Base-by-base conservation (phyloP, 2,797 vertebrate species). In the Coilia nasus region DNA sequence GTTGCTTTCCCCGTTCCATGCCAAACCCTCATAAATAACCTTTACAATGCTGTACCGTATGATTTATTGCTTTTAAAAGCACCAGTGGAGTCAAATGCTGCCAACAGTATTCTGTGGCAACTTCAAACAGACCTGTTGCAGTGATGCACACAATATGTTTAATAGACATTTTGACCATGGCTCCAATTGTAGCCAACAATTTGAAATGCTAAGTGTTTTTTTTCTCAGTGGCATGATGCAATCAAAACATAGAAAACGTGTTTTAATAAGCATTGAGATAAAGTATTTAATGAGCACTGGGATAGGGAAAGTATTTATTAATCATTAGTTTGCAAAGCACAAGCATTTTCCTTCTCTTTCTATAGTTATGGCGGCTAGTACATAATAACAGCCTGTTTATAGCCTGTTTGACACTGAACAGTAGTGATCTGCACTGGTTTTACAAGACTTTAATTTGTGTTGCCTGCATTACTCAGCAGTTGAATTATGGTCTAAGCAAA, bases 71-170 rank as follows among this genome's bases (percentile, higher is more conserved):
- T 35, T 15, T 75, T 75, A 17, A 35, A 35, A 15, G 15, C 67
- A 35, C 3, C 31, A 6, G 15, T 35, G 25, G 15, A 28, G 28
- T 59, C 57, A 19, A 59, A 59, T 59, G 57, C 57, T 59, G 17
- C 28, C 28, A 41, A 75, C 67, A 4, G 15, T 41, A 17, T 35
- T 75, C 67, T 28, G 14, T 71, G 67, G 28, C 67, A 15, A 71
- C 67, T 64, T n/a, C 10, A 75, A 35, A 75, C 67, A 75, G 67
- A 75, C 67, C 67, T 75, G 67, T 75, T 75, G 67, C 28, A 21
- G 15, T 78, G 35, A 78, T 2, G 31, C 19, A 21, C 6, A 19
- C 71, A 19, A 44, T 71, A 41, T 12, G 17, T 75, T 75, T 75
- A 75, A 41, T 44, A 44, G 23, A 71, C 17, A 21, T 78, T 78